Conservation (phyloP, 2,888 invertebrate genomes). For the Polydrusus cervinus region DNA sequence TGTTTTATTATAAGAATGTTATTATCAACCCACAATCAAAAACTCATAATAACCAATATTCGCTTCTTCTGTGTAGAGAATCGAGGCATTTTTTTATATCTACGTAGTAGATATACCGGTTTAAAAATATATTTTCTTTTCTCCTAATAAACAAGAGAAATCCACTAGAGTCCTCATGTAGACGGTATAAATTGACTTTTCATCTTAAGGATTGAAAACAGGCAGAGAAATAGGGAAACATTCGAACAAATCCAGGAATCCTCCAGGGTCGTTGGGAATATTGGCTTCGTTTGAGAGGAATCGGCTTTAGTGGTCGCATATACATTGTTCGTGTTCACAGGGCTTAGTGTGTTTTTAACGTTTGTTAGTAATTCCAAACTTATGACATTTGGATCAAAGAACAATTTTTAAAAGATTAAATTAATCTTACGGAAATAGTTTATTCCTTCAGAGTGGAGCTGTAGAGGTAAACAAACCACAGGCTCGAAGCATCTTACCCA, state of each 20-base stretch:
- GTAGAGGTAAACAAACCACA: no score
- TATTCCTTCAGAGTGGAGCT: no score
- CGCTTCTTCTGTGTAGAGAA: no score
- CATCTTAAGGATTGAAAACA: slow-evolving; percentile 53
- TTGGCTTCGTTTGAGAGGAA: slow-evolving; percentile 54
- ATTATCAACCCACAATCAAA: no score
- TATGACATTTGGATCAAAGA: no score
- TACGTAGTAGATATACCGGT: no score
- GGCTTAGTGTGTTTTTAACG: slow-evolving; percentile 24
- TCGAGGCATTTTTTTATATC: no score
- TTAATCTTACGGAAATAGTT: no score
- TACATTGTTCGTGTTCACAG: slow-evolving; percentile 48
- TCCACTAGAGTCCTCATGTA: slow-evolving; percentile 49
- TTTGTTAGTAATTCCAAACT: not conserved
- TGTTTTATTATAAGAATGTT: no score
- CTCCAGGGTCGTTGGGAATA: slow-evolving; percentile 53
- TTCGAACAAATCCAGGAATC: slow-evolving; percentile 53
- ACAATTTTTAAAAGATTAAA: no score
- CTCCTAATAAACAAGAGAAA: slow-evolving; percentile 40
- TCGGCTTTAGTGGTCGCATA: slow-evolving; percentile 51
- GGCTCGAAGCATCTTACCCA: no score
- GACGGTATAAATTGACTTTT: slow-evolving; percentile 53
- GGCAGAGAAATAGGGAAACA: slow-evolving; percentile 49
- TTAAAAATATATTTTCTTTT: not conserved
- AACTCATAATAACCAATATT: no score